Base-by-base conservation (phyloP, 2,113 vertebrate species). In the Phrynosoma blainvillii region DNA sequence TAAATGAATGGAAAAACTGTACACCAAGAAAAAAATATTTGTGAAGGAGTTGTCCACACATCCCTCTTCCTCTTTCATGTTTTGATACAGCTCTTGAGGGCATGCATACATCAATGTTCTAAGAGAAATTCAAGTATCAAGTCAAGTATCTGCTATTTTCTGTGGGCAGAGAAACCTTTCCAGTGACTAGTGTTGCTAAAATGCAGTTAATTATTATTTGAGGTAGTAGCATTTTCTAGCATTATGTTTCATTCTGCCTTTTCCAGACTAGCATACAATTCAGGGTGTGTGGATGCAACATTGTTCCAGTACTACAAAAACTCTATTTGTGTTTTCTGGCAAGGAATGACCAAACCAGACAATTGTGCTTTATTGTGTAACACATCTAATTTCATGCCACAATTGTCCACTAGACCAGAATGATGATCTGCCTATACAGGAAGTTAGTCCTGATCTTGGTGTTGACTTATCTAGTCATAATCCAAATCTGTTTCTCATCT, bases 161-260 rank as follows among this genome's bases (percentile, higher is more conserved):
- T 73, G 71, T 42, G n/a, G 52, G 54, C 1, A 23, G 54, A 54
- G 68, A 8, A 8, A 54, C 52, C 21, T 59, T 62, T 75, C n/a
- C 32, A 23, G 54, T 40, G 71, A 84, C 62, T 25, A 1, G 1
- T 27, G 52, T 65, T 42, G 52, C 21, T 75, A 59, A 75, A 62
- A 23, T 40, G 32, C 23, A 75, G 3, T 75, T 52, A 36, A 23
- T 84, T 47, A 30, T 71, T 14, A 23, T 18, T 47, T 27, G 16
- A 10, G 65, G 23, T 30, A 27, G 66, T 30, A 84, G 42, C 42
- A 54, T 66, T 84, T 84, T 52, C 47, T 74, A 74, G n/a, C 20
- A 59, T 76, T 84, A 84, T 76, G 71, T 40, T 59, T 84, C 84
- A 84, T 12, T 21, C 10, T 74, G 32, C 66, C 42, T 84, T 76